phyloP scores from a whole-genome alignment of 2,113 vertebrate species.

The Paramormyrops kingsleyae region DNA sequence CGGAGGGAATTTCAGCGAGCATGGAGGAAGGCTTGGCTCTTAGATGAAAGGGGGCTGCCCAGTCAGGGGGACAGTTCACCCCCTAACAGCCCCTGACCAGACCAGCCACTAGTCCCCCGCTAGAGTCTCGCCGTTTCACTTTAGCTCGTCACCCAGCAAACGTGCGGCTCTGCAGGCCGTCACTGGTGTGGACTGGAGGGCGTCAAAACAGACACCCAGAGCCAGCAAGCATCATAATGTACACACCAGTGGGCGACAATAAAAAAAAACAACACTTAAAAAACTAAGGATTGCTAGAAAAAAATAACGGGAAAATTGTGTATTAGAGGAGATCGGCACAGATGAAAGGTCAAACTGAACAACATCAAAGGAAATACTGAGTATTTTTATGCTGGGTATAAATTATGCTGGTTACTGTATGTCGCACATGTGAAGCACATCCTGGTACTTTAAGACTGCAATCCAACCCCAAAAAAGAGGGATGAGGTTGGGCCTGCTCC shows the following conservation, averaged over 20 bases:
- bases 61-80: constrained; percentile 42
- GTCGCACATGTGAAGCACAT: neutral
- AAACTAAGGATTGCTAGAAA: neutral
- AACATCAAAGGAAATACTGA: neutral
- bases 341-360: neutral
- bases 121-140: constrained; percentile 45
- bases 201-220: neutral
- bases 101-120: constrained; percentile 45
- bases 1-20: constrained; percentile 40
- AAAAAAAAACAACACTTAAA: neutral
- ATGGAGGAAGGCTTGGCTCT: constrained; percentile 48
- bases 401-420: neutral
- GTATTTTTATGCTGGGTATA: neutral
- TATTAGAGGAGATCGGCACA: neutral
- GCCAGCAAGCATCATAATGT: neutral
- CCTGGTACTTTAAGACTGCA: neutral
- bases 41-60: constrained; percentile 46
- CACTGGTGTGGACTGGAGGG: neutral
- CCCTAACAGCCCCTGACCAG: constrained; percentile 6
- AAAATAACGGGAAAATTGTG: neutral
- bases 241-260: neutral
- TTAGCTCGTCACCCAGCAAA: constrained; percentile 32
- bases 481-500: constrained; percentile 12
- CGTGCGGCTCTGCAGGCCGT: too few relatives aligned
- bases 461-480: neutral